These are phyloP conservation scores for Pogonomyrmex barbatus DNA, from an alignment of 1,140 invertebrate species.

Conservation along the genomic window DNA sequence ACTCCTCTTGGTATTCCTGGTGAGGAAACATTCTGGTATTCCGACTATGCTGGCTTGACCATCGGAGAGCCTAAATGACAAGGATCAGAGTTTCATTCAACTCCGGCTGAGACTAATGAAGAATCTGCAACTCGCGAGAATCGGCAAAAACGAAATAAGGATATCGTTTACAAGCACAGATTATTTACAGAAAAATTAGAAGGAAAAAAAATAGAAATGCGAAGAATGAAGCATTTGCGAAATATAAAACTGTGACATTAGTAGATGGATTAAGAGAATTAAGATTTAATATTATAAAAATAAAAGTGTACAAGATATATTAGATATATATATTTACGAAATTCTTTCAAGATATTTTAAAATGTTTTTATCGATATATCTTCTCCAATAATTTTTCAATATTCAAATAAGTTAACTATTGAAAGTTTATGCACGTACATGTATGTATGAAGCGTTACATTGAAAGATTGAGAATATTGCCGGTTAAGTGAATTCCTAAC, in stretches of 20 bases:
- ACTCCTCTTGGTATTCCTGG: conserved; percentile 55
- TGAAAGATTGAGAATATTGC: conserved; percentile 53
- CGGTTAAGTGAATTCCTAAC: conserved; percentile 61
- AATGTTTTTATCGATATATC: not conserved
- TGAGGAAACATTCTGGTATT: conserved; percentile 58
- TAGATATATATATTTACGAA: not conserved
- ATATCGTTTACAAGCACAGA: conserved; percentile 10
- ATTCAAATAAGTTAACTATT: not conserved
- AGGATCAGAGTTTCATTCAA: conserved; percentile 58
- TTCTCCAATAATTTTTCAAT: not conserved
- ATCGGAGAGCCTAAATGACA: conserved; percentile 27
- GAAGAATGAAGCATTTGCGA: not conserved
- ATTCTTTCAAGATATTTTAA: not conserved
- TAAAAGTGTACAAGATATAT: not conserved
- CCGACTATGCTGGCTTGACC: conserved; percentile 63
- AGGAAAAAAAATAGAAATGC: not conserved
- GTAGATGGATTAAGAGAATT: not conserved
- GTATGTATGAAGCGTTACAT: not conserved
- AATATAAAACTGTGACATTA: not conserved
- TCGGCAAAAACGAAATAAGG: not conserved
- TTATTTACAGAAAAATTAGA: not conserved
- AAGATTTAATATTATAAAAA: not conserved
- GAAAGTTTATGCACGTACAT: not conserved
- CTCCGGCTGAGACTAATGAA: conserved; percentile 32
- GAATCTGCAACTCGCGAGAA: conserved; percentile 23